These are phyloP conservation scores for Pomatostomus ruficeps DNA, from an alignment of 2,113 vertebrate genomes.

Conservation along the genomic window DNA sequence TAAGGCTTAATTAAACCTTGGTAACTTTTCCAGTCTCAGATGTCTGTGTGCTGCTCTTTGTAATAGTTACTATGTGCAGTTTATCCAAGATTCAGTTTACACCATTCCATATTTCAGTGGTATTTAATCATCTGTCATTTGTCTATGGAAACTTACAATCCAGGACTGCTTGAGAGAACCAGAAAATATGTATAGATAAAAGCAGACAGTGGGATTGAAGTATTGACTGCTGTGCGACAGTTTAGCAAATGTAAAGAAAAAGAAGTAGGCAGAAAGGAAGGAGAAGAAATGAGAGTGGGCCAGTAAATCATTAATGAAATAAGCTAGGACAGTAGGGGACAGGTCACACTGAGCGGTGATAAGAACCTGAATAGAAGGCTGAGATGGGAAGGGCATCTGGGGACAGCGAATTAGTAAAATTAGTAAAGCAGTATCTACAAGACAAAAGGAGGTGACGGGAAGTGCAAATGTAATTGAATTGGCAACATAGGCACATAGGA, in stretches of 20 bases:
- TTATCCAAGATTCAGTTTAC: not conserved
- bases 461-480: not conserved
- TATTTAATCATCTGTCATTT: not conserved
- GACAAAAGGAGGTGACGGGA: not conserved
- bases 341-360: not conserved
- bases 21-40: not conserved
- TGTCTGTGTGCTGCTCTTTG: not conserved
- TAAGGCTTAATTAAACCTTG: not conserved
- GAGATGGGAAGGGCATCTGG: not conserved
- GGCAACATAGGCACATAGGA: not conserved
- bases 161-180: not conserved
- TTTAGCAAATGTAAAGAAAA: not conserved
- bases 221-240: not conserved
- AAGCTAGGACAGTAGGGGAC: not conserved
- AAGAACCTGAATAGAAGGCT: not conserved
- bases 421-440: not conserved
- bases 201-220: not conserved
- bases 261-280: not conserved
- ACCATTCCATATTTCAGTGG: not conserved
- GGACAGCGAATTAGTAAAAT: not conserved
- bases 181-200: not conserved
- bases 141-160: not conserved
- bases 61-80: not conserved
- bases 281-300: not conserved
- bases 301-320: not conserved